Evolutionary conservation across 92 coral and sea anemone species (phyloP), one percentile per base, ranked within the genome.

Genomic region (Porites rus): DNA sequence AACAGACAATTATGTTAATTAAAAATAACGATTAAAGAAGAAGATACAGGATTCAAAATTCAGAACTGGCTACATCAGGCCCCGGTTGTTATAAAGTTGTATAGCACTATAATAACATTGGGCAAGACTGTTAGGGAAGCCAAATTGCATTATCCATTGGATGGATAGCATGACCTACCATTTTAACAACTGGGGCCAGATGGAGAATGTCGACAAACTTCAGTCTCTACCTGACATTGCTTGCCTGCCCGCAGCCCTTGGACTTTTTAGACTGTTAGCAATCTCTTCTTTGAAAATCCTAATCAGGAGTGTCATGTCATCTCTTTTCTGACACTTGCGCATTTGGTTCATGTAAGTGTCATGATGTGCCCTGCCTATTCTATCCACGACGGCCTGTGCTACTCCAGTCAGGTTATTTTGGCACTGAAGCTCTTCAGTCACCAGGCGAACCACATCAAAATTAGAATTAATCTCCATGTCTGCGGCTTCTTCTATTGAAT

Each of bases 341-440:
- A 89, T 79, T 72, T 93, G 94, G 70, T 88, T 90, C 99, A 97
- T 97, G 89, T 88, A 97, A 54, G 95, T 89, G 84, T 97, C 99
- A 65, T 95, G 99, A 61, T 97, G 99, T 51, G 69, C 58, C 56
- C 99, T 90, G 8, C 99, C 98, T n/a, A 91, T 92, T 69, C 90
- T 93, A 89, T 97, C 99, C 13, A 97, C 97, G 2, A 97, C 96
- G 19, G 99, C 99, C 61, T 97, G 99, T 1, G 98, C 95, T 63
- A 97, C 96, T 6, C 99, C 99, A n/a, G 90, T 97, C 19, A 97
- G 72, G 51, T 98, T 97, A 38, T 89, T 88, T 90, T 97, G 99
- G n/a, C 87, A 91, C 59, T 77, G 91, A 71, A 97, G 80, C 61
- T 97, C 99, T 25, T 92, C 89, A 7, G 95, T 81, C 24, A 95